These are phyloP conservation scores for Arvicanthis niloticus DNA, from an alignment of 2,113 vertebrate species.

Conservation along the genomic window DNA sequence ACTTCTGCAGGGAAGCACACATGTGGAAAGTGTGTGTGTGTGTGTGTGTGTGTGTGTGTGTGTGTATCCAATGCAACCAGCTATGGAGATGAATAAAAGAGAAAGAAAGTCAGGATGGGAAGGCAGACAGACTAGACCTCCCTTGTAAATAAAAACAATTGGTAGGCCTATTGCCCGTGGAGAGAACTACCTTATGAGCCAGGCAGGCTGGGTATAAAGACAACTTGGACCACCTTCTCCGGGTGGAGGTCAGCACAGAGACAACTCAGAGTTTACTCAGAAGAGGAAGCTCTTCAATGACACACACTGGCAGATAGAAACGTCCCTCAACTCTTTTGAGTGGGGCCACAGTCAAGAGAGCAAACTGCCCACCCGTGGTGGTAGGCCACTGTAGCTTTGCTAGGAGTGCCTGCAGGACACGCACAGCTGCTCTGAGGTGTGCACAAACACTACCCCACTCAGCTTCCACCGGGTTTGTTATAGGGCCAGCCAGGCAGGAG, in stretches of 20 bases:
- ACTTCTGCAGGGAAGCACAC: no score
- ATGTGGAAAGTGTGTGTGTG: background rate
- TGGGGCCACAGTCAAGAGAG: background rate
- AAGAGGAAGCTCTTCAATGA: background rate
- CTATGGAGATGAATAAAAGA: background rate
- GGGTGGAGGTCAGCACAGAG: background rate
- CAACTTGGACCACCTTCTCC: background rate
- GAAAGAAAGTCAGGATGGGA: background rate
- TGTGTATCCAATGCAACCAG: background rate
- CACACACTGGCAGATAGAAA: background rate
- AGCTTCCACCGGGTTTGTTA: background rate
- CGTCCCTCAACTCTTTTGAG: background rate
- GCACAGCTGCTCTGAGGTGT: background rate
- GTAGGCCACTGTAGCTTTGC: background rate
- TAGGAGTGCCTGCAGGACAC: background rate
- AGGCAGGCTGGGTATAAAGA: background rate
- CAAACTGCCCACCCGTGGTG: background rate
- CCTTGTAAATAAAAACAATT: background rate
- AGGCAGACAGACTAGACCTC: background rate
- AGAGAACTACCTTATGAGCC: background rate
- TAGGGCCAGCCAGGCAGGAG: background rate
- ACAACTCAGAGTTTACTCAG: no score
- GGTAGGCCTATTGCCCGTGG: no score
- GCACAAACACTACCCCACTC: background rate
- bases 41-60: no score